Base-by-base conservation (phyloP, 2,113 vertebrate genomes). In the Poecile atricapillus region DNA sequence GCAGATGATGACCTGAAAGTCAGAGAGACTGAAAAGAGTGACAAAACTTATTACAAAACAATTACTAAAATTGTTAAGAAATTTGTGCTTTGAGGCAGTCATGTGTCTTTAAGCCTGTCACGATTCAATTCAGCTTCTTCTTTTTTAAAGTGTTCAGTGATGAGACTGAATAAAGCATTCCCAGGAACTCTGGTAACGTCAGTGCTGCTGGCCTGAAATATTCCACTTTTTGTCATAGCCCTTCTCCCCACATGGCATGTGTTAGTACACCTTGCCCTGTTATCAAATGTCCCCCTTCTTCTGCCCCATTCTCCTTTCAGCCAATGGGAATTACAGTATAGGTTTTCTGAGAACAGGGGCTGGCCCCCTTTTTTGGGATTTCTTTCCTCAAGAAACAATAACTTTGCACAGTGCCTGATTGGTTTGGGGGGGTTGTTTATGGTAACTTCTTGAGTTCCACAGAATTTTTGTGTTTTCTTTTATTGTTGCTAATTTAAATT, bases 401-500 rank as follows among this genome's bases (percentile, higher is more conserved):
- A 63, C 56, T 88, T 92, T 64, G 47, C 63, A 60, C 52, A 67
- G 47, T 49, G 64, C 41, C 56, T 90, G 85, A 59, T 90, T 65
- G 44, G 27, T 80, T 52, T 79, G 47, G 21, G 18, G n/a, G 30
- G 56, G 27, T 25, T 87, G 76, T 80, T 92, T 90, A 74, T 88
- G 55, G 56, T 83, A 92, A 88, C 56, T 86, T 5, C 37, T 93
- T 63, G 85, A 88, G 60, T 93, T 94, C 75, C 74, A 30, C 1
- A 0, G 71, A 63, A 35, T 2, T 81, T 86, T 70, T 91, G 75
- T 93, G n/a, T 86, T 94, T 96, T 95, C 55, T 90, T 86, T 91
- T 92, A 74, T 88, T 92, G 90, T 94, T 88, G 78, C 24, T 96
- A 74, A 95, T 95, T 94, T 93, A 82, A 90, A 90, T 92, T 83